Evolutionary conservation across 2,888 invertebrate genomes (phyloP), one percentile per base, ranked within the genome.

Genomic region (Drosophila aldrichi): DNA sequence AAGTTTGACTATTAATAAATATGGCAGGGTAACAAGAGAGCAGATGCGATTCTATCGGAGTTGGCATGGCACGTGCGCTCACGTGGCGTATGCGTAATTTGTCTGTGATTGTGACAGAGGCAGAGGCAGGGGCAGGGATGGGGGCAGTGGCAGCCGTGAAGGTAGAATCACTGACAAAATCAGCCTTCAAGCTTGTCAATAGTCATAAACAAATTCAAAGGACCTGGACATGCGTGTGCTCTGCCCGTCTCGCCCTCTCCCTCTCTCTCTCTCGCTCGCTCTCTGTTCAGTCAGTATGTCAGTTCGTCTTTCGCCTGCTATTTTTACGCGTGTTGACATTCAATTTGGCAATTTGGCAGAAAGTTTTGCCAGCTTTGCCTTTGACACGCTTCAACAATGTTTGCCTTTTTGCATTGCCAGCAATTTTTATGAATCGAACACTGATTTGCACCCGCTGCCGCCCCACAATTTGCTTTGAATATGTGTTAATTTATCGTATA

Each of bases 251-350:
- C 22, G 7, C 9, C 9, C 32, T 32, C 12, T 29, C 44, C 14
- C 41, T 44, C 16, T 1, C 10, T 29, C 22, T 10, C 40, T 32
- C 34, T 6, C 16, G 3, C 43, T 20, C 29, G 32, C 52, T 40
- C 18, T 18, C 48, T 41, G 34, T 4, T 59, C 55, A 57, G 56
- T 36, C 40, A 32, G 25, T 38, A 44, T 14, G 29, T 56, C 52
- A 43, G 38, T 18, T 16, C 41, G 48, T 55, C 68, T 58, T 68
- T 66, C 54, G 69, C 66, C 71, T 73, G 79, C 76, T 79, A 88
- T 89, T 83, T 88, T 83, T 86, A 88, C 90, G 88, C 90, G 82
- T 88, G 88, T 88, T 89, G 88, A 87, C 87, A 89, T 86, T 89
- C 87, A 89, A 88, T 88, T 88, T 88, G 90, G 74, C 87, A 87